Conservation (phyloP, 2,113 vertebrate genomes). For the Sprattus sprattus region DNA sequence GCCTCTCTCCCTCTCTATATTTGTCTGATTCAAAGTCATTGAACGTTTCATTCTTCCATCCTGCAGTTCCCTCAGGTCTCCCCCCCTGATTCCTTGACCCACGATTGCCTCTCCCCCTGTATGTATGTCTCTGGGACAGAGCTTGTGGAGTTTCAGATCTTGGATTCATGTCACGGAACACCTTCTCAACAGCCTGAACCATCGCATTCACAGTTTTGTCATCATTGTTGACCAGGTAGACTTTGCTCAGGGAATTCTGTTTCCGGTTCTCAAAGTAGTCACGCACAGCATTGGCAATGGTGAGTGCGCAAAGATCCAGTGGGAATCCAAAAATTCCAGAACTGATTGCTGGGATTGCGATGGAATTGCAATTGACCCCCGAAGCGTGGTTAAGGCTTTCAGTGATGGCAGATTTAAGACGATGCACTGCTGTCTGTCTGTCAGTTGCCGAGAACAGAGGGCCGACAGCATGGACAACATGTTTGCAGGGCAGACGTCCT, state of each 20-base stretch:
- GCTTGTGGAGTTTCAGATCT: constrained; percentile 29
- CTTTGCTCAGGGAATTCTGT: constrained; percentile 61
- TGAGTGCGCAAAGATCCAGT: constrained; percentile 61
- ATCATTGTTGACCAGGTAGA: constrained; percentile 74
- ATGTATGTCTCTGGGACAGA: not conserved
- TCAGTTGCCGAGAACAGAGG: constrained; percentile 63
- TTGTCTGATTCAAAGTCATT: not conserved
- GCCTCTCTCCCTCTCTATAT: not conserved
- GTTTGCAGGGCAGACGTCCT: constrained; percentile 73
- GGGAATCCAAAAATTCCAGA: constrained; percentile 81
- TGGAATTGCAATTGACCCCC: constrained; percentile 44
- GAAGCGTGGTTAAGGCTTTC: constrained; percentile 69
- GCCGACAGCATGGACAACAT: constrained; percentile 82
- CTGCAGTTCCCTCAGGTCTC: no score
- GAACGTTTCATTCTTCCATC: not conserved
- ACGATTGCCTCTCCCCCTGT: constrained; percentile 3
- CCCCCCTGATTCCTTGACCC: not conserved
- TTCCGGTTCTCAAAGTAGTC: constrained; percentile 59
- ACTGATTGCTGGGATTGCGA: constrained; percentile 83
- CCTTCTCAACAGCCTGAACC: constrained; percentile 55
- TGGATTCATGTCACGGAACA: constrained; percentile 59
- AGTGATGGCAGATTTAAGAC: constrained; percentile 63
- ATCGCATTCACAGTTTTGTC: constrained; percentile 57
- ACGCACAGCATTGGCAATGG: constrained; percentile 70
- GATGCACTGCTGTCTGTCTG: not conserved